These are phyloP conservation scores for Lithodes maja DNA, from an alignment of 2,888 invertebrate genomes.

Conservation along the genomic window DNA sequence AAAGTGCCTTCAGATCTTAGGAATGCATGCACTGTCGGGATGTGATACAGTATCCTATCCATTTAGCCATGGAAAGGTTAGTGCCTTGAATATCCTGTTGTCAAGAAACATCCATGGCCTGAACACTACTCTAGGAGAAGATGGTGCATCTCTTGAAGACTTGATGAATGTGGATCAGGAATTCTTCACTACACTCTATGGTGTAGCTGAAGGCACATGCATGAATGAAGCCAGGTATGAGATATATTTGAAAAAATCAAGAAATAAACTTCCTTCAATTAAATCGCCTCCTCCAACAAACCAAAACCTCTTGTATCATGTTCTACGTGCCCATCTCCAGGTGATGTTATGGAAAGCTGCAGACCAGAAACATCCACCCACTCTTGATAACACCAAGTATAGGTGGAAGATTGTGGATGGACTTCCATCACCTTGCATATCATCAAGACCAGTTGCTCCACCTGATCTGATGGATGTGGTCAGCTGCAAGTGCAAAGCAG, in stretches of 20 bases:
- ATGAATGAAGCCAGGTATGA: slow-evolving; percentile 5
- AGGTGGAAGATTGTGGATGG: not conserved
- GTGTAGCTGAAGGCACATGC: slow-evolving; percentile 15
- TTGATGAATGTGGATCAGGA: not conserved
- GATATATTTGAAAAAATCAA: not conserved
- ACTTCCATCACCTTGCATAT: not conserved
- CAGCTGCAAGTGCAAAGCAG: slow-evolving; percentile 9
- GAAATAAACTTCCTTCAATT: not conserved
- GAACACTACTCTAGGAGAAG: not conserved
- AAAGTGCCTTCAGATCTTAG: slow-evolving; percentile 34
- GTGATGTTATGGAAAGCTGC: slow-evolving; percentile 10
- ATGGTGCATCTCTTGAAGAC: slow-evolving; percentile 9
- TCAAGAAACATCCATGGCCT: not conserved
- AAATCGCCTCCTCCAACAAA: slow-evolving; percentile 23
- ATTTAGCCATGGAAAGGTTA: not conserved
- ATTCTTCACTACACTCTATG: slow-evolving; percentile 17
- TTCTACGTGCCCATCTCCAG: slow-evolving; percentile 16
- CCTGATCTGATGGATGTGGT: not conserved
- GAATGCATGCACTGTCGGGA: slow-evolving; percentile 27
- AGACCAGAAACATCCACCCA: not conserved
- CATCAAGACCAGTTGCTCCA: slow-evolving; percentile 7
- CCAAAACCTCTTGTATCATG: slow-evolving; percentile 10
- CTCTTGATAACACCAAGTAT: not conserved
- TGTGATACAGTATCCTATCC: slow-evolving; percentile 27
- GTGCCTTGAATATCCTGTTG: not conserved